Evolutionary conservation across 2,113 vertebrate genomes (phyloP).

Genomic region (Oreochromis niloticus): DNA sequence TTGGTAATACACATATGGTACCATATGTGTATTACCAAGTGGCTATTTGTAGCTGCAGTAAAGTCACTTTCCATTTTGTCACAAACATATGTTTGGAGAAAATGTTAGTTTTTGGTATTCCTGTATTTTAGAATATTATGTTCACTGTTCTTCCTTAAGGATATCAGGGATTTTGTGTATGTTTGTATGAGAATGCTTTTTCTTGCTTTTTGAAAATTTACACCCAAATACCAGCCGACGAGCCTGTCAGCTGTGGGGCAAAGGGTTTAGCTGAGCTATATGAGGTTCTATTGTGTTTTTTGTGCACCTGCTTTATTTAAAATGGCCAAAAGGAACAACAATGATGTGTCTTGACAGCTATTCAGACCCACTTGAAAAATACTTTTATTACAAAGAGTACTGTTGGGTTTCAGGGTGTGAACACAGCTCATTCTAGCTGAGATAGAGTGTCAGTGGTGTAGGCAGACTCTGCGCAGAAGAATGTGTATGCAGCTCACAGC

Average conservation of each 20-base stretch:
- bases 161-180: not conserved
- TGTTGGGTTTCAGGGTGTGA: slow-evolving; percentile 41
- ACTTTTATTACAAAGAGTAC: slow-evolving; percentile 27
- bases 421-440: slow-evolving; percentile 45
- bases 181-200: not conserved
- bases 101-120: not conserved
- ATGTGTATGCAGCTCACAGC: slow-evolving; percentile 36
- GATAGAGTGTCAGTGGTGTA: slow-evolving; percentile 41
- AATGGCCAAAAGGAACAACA: slow-evolving; percentile 47
- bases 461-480: slow-evolving; percentile 2
- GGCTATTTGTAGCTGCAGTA: not conserved
- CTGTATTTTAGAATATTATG: not conserved
- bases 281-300: not conserved
- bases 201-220: not conserved
- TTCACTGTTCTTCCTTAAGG: not conserved
- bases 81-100: not conserved
- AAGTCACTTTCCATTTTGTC: not conserved
- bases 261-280: not conserved
- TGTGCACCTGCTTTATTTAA: slow-evolving; percentile 38
- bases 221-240: not conserved
- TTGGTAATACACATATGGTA: not conserved
- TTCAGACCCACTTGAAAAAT: slow-evolving; percentile 36
- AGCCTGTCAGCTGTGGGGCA: slow-evolving; percentile 8
- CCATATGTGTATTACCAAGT: not conserved
- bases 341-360: slow-evolving; percentile 49